A percentile compares a stretch with the other conserved stretches of the same genome.
Conservation (phyloP, 2,888 invertebrate genomes). For the Sinohyriopsis cumingii region DNA sequence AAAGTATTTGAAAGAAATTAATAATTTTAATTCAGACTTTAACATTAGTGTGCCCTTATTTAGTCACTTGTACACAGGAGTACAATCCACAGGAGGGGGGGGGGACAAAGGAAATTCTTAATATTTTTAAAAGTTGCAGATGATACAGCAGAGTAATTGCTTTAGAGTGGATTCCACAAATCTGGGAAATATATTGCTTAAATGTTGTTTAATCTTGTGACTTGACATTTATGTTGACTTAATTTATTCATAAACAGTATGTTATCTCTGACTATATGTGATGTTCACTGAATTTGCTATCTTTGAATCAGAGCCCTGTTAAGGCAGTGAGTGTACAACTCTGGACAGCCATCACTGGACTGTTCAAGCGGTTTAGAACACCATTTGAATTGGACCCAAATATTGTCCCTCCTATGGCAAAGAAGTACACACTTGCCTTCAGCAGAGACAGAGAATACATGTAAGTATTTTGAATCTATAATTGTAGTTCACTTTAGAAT, state of each 20-base stretch:
- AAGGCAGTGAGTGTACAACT: constrained; percentile 48
- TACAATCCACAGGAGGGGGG: too few species aligned
- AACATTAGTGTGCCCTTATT: too few species aligned
- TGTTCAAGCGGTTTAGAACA: constrained; percentile 74
- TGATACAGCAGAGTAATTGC: too few species aligned
- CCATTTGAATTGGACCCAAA: constrained; percentile 81
- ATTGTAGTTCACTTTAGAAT: constrained; percentile 28
- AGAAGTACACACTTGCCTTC: constrained; percentile 90
- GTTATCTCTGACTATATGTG: too few species aligned
- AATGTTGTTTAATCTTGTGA: too few species aligned
- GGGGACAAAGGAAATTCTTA: too few species aligned
- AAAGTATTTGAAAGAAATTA: background rate
- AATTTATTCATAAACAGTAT: too few species aligned
- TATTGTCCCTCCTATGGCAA: constrained; percentile 84
- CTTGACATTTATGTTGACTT: too few species aligned
- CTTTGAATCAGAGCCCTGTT: constrained; percentile 49
- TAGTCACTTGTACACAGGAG: too few species aligned
- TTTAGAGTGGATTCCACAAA: too few species aligned
- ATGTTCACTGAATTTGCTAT: background rate
- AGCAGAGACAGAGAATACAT: constrained; percentile 93
- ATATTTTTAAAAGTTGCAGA: too few species aligned
- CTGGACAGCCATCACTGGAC: constrained; percentile 43
- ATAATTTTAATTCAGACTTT: background rate
- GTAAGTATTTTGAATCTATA: constrained; percentile 76
- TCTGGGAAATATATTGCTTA: too few species aligned